A percentile compares a stretch with the other conserved stretches of the same genome.
phyloP scores from a whole-genome alignment of 2,113 vertebrate genomes.

The Carlito syrichta region DNA sequence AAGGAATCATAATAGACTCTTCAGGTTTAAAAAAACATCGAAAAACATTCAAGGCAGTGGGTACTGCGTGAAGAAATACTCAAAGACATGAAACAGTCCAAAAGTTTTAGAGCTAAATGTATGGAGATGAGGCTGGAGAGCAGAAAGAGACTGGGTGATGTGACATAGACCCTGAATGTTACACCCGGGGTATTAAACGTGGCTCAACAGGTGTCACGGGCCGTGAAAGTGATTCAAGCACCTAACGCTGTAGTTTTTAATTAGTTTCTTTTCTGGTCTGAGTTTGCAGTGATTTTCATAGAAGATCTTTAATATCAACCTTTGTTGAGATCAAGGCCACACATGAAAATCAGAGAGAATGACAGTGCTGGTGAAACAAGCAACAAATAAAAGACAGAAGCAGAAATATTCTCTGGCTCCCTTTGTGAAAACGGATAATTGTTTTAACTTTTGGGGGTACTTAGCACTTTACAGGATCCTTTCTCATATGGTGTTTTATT shows the following conservation, averaged over 20 bases:
- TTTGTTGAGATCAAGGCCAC: neutral
- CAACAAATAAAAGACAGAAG: neutral
- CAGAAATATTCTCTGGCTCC: neutral
- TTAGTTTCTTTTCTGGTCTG: neutral
- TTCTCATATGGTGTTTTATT: neutral
- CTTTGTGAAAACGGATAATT: neutral
- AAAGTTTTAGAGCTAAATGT: neutral
- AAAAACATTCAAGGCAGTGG: neutral
- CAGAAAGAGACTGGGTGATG: neutral
- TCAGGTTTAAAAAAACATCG: neutral
- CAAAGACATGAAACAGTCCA: neutral
- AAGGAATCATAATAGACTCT: neutral
- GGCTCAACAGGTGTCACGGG: neutral
- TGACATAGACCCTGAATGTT: neutral
- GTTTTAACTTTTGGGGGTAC: neutral
- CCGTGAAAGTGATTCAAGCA: neutral
- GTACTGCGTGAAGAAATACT: neutral
- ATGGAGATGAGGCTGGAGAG: neutral
- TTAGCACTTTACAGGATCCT: neutral
- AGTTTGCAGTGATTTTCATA: neutral
- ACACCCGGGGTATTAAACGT: neutral
- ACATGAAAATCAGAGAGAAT: neutral
- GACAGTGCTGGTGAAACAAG: neutral
- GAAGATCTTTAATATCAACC: neutral
- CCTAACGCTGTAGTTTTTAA: neutral